Percentiles rank a stretch among this genome's conserved stretches.
These are phyloP conservation scores for Pagetopsis macropterus DNA, from an alignment of 2,797 vertebrate species.

Conservation along the genomic window DNA sequence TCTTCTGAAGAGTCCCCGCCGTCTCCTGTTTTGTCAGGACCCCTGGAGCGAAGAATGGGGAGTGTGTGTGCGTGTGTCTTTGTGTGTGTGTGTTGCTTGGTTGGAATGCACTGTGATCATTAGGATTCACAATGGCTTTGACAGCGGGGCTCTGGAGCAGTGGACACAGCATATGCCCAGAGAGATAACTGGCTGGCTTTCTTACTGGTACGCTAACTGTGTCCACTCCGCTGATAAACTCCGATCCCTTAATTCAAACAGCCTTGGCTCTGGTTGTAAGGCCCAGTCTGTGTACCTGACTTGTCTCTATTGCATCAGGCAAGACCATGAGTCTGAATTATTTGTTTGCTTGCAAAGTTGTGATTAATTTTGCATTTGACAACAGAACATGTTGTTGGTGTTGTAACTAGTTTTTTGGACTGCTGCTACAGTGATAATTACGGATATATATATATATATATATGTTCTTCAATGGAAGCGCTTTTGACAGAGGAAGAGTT, in stretches of 20 bases:
- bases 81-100: slow-evolving; percentile 42
- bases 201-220: slow-evolving; percentile 40
- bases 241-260: slow-evolving; percentile 57
- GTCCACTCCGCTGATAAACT: slow-evolving; percentile 48
- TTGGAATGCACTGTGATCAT: slow-evolving; percentile 76
- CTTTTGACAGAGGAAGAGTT: slow-evolving; percentile 28
- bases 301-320: slow-evolving; percentile 46
- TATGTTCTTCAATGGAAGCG: slow-evolving; percentile 14
- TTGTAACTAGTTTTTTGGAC: slow-evolving; percentile 22
- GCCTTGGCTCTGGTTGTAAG: slow-evolving; percentile 20
- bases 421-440: slow-evolving; percentile 35
- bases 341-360: slow-evolving; percentile 63
- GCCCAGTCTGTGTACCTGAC: slow-evolving; percentile 20
- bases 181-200: slow-evolving; percentile 69
- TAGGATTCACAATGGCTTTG: slow-evolving; percentile 81
- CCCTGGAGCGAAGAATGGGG: slow-evolving; percentile 69
- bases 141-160: slow-evolving; percentile 71
- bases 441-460: slow-evolving; percentile 17
- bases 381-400: slow-evolving; percentile 33
- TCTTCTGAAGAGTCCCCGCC: slow-evolving; percentile 80
- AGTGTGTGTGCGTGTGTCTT: slow-evolving; percentile 22
- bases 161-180: slow-evolving; percentile 74
- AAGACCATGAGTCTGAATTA: slow-evolving; percentile 52
- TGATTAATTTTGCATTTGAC: slow-evolving; percentile 62
- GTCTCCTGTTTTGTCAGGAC: slow-evolving; percentile 81